phyloP scores from a whole-genome alignment of 1,140 invertebrate genomes.

The Andricus grossulariae region DNA sequence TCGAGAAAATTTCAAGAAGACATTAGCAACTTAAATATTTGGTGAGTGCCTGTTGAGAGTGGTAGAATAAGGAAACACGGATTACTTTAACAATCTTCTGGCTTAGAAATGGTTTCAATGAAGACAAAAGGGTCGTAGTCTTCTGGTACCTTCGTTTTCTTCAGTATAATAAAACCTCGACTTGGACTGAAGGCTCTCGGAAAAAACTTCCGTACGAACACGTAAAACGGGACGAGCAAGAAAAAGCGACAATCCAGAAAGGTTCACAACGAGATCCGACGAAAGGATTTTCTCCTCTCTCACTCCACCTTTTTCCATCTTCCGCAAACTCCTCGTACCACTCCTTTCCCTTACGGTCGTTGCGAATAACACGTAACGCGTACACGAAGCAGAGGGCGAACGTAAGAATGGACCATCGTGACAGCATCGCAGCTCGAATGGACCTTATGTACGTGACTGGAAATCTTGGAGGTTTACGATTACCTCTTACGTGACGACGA shows the following conservation, averaged over 20 bases:
- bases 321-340: conserved; percentile 31
- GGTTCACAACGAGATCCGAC: conserved; percentile 16
- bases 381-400: conserved; percentile 27
- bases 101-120: conserved; percentile 17
- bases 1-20: neutral
- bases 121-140: conserved; percentile 9
- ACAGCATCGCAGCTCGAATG: conserved; percentile 41
- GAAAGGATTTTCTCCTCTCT: conserved; percentile 11
- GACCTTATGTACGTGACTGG: conserved; percentile 65
- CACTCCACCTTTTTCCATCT: conserved; percentile 25
- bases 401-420: conserved; percentile 29
- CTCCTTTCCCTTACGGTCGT: neutral
- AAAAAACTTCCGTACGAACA: conserved; percentile 11
- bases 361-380: conserved; percentile 28
- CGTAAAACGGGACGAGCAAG: neutral
- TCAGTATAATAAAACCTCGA: neutral
- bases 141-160: neutral
- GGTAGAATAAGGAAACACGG: conserved; percentile 4
- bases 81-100: conserved; percentile 19
- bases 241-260: conserved; percentile 17
- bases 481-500: conserved; percentile 65
- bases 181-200: neutral
- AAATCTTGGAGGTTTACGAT: conserved; percentile 67
- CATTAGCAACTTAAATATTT: neutral
- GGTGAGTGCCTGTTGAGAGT: neutral